A percentile compares a stretch with the other conserved stretches of the same genome.
phyloP scores from a whole-genome alignment of 2,113 vertebrate genomes.

The Oryzias melastigma region DNA sequence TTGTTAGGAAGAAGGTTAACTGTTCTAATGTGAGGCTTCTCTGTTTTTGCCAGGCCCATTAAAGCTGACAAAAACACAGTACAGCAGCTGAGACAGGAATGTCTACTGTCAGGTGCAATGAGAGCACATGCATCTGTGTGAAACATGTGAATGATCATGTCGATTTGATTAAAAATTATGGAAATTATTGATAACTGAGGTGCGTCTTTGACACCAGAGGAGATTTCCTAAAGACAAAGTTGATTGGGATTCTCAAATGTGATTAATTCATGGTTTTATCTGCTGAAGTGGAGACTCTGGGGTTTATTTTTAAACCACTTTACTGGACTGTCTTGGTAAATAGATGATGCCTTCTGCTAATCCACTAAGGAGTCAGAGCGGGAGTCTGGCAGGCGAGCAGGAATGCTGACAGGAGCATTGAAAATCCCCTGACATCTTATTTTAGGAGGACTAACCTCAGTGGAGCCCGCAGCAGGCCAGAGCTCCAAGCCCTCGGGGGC shows the following conservation, averaged over 20 bases:
- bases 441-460: conserved; percentile 63
- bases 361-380: conserved; percentile 40
- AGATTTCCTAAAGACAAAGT: too few relatives aligned
- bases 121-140: too few relatives aligned
- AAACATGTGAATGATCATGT: too few relatives aligned
- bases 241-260: background rate
- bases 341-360: conserved; percentile 57
- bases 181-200: too few relatives aligned
- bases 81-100: too few relatives aligned
- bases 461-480: conserved; percentile 40
- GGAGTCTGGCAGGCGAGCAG: conserved; percentile 44
- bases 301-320: conserved; percentile 25
- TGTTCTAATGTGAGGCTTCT: too few relatives aligned
- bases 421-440: conserved; percentile 69
- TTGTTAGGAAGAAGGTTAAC: too few relatives aligned
- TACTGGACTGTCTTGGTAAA: conserved; percentile 43
- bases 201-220: too few relatives aligned
- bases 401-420: conserved; percentile 58
- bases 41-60: too few relatives aligned
- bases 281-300: background rate
- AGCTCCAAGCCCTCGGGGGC: conserved; percentile 49
- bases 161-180: too few relatives aligned
- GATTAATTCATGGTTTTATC: background rate
- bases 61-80: too few relatives aligned
- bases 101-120: background rate